A percentile compares a stretch with the other conserved stretches of the same genome.
Evolutionary conservation across 2,113 vertebrate species (phyloP).

Genomic region (Rhinopomastus cyanomelas): DNA sequence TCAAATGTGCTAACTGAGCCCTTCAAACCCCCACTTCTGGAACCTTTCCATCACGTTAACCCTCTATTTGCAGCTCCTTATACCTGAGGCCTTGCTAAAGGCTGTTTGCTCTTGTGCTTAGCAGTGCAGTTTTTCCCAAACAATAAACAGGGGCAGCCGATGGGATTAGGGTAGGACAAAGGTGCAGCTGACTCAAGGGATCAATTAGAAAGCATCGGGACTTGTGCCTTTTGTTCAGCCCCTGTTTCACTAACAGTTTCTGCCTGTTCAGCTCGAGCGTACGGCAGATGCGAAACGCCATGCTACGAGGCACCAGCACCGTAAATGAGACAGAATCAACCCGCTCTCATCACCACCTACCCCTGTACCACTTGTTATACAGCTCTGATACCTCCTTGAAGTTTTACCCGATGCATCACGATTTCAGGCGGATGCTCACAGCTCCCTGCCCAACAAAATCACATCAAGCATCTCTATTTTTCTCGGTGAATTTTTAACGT

Average conservation of each 20-base stretch:
- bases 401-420: background rate
- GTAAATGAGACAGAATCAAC: background rate
- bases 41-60: background rate
- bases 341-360: background rate
- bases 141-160: constrained; percentile 65
- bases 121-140: constrained; percentile 63
- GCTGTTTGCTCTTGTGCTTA: constrained; percentile 51
- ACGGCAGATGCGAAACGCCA: constrained; percentile 43
- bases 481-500: background rate
- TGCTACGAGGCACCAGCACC: constrained; percentile 7
- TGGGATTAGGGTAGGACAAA: constrained; percentile 75
- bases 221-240: constrained; percentile 54
- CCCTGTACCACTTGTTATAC: constrained; percentile 15
- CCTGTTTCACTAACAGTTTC: constrained; percentile 47
- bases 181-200: constrained; percentile 76
- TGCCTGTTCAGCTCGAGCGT: constrained; percentile 37
- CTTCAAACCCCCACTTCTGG: background rate
- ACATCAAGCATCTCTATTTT: background rate
- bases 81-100: constrained; percentile 53
- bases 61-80: constrained; percentile 9
- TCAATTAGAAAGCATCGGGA: constrained; percentile 74
- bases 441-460: background rate
- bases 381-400: constrained; percentile 9
- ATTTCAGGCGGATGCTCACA: background rate
- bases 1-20: background rate